phyloP scores from a whole-genome alignment of 2,888 invertebrate genomes.

The Pteria penguin region DNA sequence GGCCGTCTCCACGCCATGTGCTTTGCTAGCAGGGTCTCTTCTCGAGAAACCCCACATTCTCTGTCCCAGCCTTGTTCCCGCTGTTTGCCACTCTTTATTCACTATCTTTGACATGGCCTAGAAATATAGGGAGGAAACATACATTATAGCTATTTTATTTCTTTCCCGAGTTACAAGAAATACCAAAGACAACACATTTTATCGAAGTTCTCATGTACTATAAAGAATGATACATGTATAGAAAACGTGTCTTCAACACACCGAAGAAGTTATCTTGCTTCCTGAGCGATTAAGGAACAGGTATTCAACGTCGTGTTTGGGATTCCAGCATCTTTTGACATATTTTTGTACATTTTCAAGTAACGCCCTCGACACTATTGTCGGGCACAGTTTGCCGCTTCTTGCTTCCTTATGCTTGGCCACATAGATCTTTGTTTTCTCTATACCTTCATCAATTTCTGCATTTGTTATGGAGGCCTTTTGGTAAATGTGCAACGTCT shows the following conservation, averaged over 20 bases:
- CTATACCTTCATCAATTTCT: no score
- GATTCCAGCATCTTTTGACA: no score
- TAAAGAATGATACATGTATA: background rate
- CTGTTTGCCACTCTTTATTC: background rate
- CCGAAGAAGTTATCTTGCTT: background rate
- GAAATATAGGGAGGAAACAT: slow-evolving; percentile 6
- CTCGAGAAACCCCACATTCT: background rate
- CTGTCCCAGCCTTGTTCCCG: background rate
- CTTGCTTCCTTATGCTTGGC: slow-evolving; percentile 25
- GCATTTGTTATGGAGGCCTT: no score
- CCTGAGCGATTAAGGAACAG: background rate
- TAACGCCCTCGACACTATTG: background rate
- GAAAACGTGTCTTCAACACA: background rate
- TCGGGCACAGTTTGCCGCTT: slow-evolving; percentile 10
- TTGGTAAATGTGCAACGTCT: slow-evolving; percentile 6
- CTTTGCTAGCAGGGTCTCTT: slow-evolving; percentile 10
- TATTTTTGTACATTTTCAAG: background rate
- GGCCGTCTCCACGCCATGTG: background rate
- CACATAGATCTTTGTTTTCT: no score
- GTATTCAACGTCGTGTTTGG: background rate
- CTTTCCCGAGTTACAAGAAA: no score
- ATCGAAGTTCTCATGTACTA: no score
- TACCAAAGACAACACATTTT: no score
- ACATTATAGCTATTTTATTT: no score
- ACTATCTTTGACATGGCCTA: slow-evolving; percentile 24